Evolutionary conservation across 2,888 invertebrate genomes (phyloP).

Genomic region (Pediacus dermestoides): DNA sequence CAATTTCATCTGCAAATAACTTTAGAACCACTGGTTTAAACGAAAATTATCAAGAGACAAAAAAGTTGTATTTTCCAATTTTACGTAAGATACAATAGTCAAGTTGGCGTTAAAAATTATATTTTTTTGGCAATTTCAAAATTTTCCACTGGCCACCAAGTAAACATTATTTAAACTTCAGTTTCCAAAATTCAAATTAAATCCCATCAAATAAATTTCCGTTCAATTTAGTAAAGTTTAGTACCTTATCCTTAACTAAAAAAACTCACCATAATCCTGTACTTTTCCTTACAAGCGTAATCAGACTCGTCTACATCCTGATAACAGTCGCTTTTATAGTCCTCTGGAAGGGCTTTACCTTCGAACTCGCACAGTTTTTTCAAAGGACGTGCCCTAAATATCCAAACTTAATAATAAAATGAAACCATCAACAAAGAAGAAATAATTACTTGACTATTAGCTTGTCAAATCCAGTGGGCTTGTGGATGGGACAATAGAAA

Average conservation of each 20-base stretch:
- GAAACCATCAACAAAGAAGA: constrained; percentile 2
- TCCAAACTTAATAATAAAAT: constrained; percentile 6
- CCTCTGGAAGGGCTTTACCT: constrained; percentile 64
- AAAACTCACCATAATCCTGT: constrained; percentile 70
- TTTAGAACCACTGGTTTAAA: too few species aligned
- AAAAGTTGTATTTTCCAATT: too few species aligned
- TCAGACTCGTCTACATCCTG: constrained; percentile 75
- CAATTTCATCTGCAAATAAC: too few species aligned
- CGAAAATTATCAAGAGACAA: too few species aligned
- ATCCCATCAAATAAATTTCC: constrained; percentile 3
- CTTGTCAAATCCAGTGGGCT: constrained; percentile 71
- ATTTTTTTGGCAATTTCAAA: too few species aligned
- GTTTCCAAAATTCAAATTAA: too few species aligned
- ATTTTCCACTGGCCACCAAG: too few species aligned
- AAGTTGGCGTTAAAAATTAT: too few species aligned
- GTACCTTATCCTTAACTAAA: neutral
- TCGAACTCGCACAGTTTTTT: constrained; percentile 72
- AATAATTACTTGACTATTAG: constrained; percentile 61
- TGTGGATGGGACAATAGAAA: constrained; percentile 74
- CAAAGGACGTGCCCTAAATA: constrained; percentile 58
- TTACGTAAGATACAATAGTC: too few species aligned
- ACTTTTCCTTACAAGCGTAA: constrained; percentile 77
- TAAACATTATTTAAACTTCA: too few species aligned
- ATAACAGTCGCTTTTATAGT: constrained; percentile 76
- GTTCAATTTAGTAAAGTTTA: neutral